phyloP scores from a whole-genome alignment of 2,888 invertebrate species.

The Cyclophora punctaria region DNA sequence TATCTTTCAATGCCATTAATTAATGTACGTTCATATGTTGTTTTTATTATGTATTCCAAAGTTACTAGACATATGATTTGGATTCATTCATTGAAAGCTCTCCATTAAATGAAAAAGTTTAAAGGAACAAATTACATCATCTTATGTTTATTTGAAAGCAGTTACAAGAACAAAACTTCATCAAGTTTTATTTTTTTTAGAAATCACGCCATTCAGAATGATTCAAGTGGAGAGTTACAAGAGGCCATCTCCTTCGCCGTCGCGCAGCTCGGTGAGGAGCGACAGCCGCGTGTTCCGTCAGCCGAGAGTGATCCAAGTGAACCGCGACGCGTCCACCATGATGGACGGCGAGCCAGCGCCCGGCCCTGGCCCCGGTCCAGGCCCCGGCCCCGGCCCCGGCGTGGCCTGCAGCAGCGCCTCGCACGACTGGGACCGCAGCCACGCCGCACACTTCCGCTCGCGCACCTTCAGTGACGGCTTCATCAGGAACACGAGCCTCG shows the following conservation, averaged over 20 bases:
- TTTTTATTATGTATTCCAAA: too few relatives aligned
- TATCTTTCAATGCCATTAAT: slow-evolving; percentile 8
- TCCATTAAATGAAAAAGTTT: too few relatives aligned
- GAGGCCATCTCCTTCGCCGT: slow-evolving; percentile 67
- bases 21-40: too few relatives aligned
- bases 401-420: slow-evolving; percentile 19
- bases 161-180: too few relatives aligned
- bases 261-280: slow-evolving; percentile 62
- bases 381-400: slow-evolving; percentile 18
- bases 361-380: slow-evolving; percentile 1
- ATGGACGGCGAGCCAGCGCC: slow-evolving; percentile 53
- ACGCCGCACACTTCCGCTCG: slow-evolving; percentile 58
- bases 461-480: slow-evolving; percentile 71
- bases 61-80: too few relatives aligned
- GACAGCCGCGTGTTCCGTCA: slow-evolving; percentile 61
- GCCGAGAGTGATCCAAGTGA: slow-evolving; percentile 67
- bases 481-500: slow-evolving; percentile 66
- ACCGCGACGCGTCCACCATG: slow-evolving; percentile 70
- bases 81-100: too few relatives aligned
- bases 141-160: too few relatives aligned
- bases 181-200: too few relatives aligned
- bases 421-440: slow-evolving; percentile 49
- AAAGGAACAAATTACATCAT: too few relatives aligned
- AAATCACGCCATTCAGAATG: slow-evolving; percentile 30
- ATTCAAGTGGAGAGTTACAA: slow-evolving; percentile 64